These are phyloP conservation scores for Anastrepha obliqua DNA, from an alignment of 1,140 invertebrate genomes.

Conservation along the genomic window DNA sequence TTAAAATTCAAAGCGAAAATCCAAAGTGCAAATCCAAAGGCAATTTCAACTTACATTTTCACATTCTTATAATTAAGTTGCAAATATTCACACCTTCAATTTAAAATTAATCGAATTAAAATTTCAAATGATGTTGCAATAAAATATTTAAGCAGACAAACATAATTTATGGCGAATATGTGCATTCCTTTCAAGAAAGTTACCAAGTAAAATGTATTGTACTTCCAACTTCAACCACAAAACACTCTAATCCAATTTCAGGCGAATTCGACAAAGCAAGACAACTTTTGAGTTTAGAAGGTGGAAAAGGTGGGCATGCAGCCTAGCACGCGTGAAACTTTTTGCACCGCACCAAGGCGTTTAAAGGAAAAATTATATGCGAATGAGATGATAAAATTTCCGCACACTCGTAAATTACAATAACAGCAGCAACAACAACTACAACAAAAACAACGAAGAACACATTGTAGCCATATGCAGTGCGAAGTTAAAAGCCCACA, in stretches of 20 bases:
- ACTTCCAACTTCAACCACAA: slow-evolving; percentile 37
- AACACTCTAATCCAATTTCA: slow-evolving; percentile 41
- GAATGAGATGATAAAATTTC: slow-evolving; percentile 50
- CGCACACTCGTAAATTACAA: slow-evolving; percentile 43
- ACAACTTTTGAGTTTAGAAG: slow-evolving; percentile 17
- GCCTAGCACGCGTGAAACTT: slow-evolving; percentile 40
- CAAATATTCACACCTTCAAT: slow-evolving; percentile 16
- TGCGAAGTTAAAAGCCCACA: background rate
- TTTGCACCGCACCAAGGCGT: slow-evolving; percentile 43
- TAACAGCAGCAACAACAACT: background rate
- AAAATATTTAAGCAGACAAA: background rate
- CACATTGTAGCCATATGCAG: background rate
- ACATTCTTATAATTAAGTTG: slow-evolving; percentile 7
- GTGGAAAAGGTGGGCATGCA: slow-evolving; percentile 3
- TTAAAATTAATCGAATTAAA: slow-evolving; percentile 12
- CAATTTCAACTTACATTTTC: background rate
- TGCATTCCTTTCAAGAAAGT: background rate
- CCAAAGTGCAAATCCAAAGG: too few species aligned
- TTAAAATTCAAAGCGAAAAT: too few species aligned
- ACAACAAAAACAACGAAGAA: background rate
- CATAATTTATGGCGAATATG: background rate
- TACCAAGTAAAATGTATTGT: background rate
- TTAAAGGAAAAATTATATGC: slow-evolving; percentile 51
- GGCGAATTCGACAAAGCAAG: slow-evolving; percentile 19
- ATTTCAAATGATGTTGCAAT: background rate